A percentile compares a stretch with the other conserved stretches of the same genome.
Conservation (phyloP, 2,888 invertebrate genomes). For the Bellardia pandia region DNA sequence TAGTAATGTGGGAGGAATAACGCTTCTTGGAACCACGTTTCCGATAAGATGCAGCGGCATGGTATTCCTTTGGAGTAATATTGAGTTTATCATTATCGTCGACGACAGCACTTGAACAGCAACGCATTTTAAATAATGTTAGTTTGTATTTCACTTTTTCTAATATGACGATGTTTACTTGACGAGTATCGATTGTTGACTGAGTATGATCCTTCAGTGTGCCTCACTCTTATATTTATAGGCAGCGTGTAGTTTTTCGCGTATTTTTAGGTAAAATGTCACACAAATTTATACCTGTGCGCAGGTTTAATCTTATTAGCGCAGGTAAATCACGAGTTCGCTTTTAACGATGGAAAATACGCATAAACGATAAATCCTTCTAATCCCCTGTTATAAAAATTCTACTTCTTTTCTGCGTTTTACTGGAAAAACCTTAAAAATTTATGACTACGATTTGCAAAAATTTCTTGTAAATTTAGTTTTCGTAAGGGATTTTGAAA, state of each 20-base stretch:
- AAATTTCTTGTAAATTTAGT: conserved; percentile 49
- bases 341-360: too few species aligned
- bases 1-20: too few species aligned
- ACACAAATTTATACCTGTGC: conserved; percentile 46
- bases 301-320: conserved; percentile 30
- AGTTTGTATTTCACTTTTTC: neutral
- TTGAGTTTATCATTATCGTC: conserved; percentile 55
- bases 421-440: too few species aligned
- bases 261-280: conserved; percentile 51
- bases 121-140: conserved; percentile 77
- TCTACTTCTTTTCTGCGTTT: too few species aligned
- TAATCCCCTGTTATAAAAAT: too few species aligned
- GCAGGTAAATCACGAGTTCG: conserved; percentile 53
- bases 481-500: conserved; percentile 51
- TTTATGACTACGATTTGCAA: too few species aligned
- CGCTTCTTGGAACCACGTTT: conserved; percentile 63
- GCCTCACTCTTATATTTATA: conserved; percentile 43
- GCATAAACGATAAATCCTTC: too few species aligned
- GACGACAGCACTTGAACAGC: conserved; percentile 76
- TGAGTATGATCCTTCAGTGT: conserved; percentile 23
- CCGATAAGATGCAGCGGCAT: conserved; percentile 16
- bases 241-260: conserved; percentile 43
- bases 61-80: conserved; percentile 46
- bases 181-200: conserved; percentile 38
- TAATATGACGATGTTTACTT: conserved; percentile 27